Evolutionary conservation across 35 echinoderm and acorn worm species (phyloP).

Genomic region (Apostichopus japonicus): DNA sequence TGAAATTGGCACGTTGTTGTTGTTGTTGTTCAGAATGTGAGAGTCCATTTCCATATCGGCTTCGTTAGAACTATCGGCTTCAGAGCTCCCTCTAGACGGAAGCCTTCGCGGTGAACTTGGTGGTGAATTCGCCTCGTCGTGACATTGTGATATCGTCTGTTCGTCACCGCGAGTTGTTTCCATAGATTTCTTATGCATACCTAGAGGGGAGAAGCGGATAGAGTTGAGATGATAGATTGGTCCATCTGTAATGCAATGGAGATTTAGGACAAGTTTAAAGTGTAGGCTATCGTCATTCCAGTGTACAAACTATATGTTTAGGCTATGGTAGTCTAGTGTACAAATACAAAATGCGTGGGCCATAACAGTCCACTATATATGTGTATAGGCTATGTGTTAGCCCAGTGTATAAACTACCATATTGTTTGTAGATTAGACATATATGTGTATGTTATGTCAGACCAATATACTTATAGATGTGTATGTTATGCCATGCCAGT

Average conservation of each 20-base stretch:
- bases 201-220: constrained; percentile 44
- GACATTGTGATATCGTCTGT: background rate
- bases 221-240: constrained; percentile 34
- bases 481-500: no score
- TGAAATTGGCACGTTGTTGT: background rate
- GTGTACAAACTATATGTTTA: background rate
- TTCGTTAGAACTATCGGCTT: background rate
- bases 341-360: no score
- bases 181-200: constrained; percentile 45
- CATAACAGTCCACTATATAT: no score
- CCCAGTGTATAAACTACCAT: no score
- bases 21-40: background rate
- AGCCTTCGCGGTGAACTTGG: background rate
- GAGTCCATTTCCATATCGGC: background rate
- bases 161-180: constrained; percentile 18
- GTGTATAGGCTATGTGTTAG: no score
- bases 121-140: background rate
- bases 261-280: constrained; percentile 36
- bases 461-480: no score
- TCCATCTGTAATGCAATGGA: constrained; percentile 47
- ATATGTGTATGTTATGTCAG: no score
- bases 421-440: no score
- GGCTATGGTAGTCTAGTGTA: no score
- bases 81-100: background rate
- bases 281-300: background rate